A percentile compares a stretch with the other conserved stretches of the same genome.
Evolutionary conservation across 2,888 invertebrate species (phyloP).

Genomic region (Leptarthrus brevirostris): DNA sequence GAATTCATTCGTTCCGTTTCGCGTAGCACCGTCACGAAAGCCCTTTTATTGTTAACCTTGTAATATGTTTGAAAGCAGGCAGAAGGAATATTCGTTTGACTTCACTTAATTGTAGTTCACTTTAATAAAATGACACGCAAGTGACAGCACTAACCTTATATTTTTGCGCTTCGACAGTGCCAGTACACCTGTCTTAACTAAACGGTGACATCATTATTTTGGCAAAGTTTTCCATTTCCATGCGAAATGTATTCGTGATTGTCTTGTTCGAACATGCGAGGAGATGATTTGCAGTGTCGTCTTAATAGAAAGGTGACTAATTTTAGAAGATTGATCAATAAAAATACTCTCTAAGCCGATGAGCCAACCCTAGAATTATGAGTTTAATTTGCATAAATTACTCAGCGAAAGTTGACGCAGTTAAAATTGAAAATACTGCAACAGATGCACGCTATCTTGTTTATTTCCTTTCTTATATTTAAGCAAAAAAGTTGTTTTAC

Average conservation of each 20-base stretch:
- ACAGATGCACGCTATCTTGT: too few relatives aligned
- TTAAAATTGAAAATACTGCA: too few relatives aligned
- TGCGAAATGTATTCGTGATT: background rate
- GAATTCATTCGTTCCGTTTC: background rate
- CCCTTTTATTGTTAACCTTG: constrained; percentile 31
- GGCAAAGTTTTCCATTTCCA: background rate
- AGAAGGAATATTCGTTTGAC: background rate
- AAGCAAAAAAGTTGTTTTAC: too few relatives aligned
- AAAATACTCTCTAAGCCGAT: too few relatives aligned
- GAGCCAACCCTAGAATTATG: too few relatives aligned
- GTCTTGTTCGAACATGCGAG: too few relatives aligned
- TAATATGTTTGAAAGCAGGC: background rate
- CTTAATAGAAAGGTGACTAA: too few relatives aligned
- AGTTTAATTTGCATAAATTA: too few relatives aligned
- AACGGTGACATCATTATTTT: background rate
- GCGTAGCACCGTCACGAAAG: constrained; percentile 9
- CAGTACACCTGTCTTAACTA: background rate
- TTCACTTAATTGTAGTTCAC: background rate
- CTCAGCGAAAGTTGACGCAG: too few relatives aligned
- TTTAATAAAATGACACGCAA: background rate
- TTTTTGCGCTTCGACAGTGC: background rate
- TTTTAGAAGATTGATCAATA: too few relatives aligned
- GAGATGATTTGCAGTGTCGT: too few relatives aligned
- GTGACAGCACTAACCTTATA: background rate
- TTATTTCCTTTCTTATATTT: too few relatives aligned